Percentiles rank a stretch among this genome's conserved stretches.
Conservation (phyloP, 2,888 invertebrate genomes). For the Ectemnius lituratus region DNA sequence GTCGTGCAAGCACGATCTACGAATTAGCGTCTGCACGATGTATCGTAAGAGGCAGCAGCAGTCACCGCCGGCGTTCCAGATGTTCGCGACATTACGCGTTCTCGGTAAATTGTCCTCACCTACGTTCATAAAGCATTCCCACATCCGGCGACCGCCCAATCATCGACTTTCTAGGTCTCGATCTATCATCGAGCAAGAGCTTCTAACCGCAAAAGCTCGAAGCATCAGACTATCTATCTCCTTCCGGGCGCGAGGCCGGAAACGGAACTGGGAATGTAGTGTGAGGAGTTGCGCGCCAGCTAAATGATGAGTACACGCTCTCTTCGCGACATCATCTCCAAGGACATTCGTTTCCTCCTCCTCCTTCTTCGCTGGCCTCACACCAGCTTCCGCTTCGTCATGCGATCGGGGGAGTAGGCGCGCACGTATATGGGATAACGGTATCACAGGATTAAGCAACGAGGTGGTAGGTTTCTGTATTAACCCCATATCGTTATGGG, state of each 20-base stretch:
- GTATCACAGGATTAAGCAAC: not conserved
- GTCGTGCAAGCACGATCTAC: slow-evolving; percentile 30
- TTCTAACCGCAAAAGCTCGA: no score
- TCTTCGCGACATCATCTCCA: not conserved
- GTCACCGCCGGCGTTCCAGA: slow-evolving; percentile 40
- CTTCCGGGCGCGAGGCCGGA: slow-evolving; percentile 15
- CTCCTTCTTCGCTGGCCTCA: not conserved
- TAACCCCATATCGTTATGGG: not conserved
- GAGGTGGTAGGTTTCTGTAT: not conserved
- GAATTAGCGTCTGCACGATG: slow-evolving; percentile 33
- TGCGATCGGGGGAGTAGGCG: not conserved
- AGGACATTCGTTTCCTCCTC: not conserved
- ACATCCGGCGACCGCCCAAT: slow-evolving; percentile 25
- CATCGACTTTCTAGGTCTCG: slow-evolving; percentile 42
- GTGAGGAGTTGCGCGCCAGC: slow-evolving; percentile 28
- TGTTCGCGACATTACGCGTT: slow-evolving; percentile 40
- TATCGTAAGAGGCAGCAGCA: slow-evolving; percentile 32
- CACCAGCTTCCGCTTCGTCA: not conserved
- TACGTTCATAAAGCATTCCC: slow-evolving; percentile 54
- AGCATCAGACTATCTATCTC: no score
- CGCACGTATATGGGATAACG: not conserved
- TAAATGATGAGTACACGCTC: slow-evolving; percentile 16
- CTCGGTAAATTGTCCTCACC: slow-evolving; percentile 46
- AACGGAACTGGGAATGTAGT: slow-evolving; percentile 3
- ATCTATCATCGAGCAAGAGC: not conserved